These are phyloP conservation scores for Medauroidea extradentata DNA, from an alignment of 1,140 invertebrate species.

Conservation along the genomic window DNA sequence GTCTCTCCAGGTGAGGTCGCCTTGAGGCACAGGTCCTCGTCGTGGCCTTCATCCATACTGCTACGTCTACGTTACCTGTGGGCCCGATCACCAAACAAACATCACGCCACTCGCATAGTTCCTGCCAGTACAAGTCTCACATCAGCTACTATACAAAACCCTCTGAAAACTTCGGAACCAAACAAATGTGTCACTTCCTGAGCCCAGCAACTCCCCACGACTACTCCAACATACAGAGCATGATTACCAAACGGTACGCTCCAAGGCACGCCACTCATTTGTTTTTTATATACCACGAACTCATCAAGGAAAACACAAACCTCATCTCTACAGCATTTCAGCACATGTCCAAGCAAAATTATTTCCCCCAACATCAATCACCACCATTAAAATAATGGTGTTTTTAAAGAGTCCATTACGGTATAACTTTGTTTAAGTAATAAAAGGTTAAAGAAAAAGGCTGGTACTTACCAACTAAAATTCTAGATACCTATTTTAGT, in stretches of 20 bases:
- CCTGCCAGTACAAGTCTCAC: too few species aligned
- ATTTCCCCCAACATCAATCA: background rate
- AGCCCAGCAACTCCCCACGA: background rate
- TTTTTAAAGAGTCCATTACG: background rate
- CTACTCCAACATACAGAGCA: too few species aligned
- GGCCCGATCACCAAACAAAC: too few species aligned
- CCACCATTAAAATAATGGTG: background rate
- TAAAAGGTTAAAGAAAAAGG: too few species aligned
- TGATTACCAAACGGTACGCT: too few species aligned
- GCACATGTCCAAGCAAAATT: background rate
- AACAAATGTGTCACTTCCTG: background rate
- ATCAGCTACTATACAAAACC: too few species aligned
- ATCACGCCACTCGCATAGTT: too few species aligned
- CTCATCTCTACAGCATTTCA: background rate
- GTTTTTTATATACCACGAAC: too few species aligned
- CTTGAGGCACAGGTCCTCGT: constrained; percentile 2
- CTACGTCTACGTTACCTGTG: background rate
- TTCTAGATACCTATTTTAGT: background rate
- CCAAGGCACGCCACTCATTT: too few species aligned
- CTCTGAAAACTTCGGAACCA: too few species aligned
- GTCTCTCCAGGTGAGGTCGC: constrained; percentile 3
- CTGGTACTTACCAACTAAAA: constrained; percentile 4
- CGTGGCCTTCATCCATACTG: constrained; percentile 6
- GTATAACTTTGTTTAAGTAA: too few species aligned
- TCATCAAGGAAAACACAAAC: too few species aligned